Evolutionary conservation across 2,113 vertebrate genomes (phyloP), one percentile per base, ranked within the genome.

Genomic region (Piaya cayana): DNA sequence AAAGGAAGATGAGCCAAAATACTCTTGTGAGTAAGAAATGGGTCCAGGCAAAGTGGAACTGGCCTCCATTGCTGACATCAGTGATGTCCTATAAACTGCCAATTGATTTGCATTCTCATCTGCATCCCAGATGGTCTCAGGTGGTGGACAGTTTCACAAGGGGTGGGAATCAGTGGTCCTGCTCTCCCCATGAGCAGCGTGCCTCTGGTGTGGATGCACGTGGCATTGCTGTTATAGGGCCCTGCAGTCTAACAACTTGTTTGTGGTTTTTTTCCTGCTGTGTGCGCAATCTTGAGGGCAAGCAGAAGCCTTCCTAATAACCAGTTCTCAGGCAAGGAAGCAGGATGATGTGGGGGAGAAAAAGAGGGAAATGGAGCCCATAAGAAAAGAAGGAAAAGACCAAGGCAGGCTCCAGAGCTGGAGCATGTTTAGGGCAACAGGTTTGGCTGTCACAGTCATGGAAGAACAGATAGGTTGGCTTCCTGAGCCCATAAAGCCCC

Each of bases 191-290:
- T n/a, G 42, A 76, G 53, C 60, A 63, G 47, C 20, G 0, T 6
- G 32, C 9, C 32, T 56, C 72, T 50, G 45, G 49, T 29, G 50
- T 70, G 58, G 52, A 37, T 43, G n/a, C 12, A 19, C n/a, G 26
- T 26, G 20, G 52, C 37, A 11, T 36, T 0, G 0, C 22, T 0
- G 0, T 19, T 74, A 5, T 49, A n/a, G 36, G 43, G 50, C n/a
- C 59, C 34, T 2, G 3, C 50, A 15, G 32, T 25, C 36, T 36
- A 23, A 50, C 26, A 18, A 9, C 49, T 69, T 37, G 20, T 25
- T 49, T 37, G 27, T 1, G 5, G 9, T 47, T 34, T 6, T 60
- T 59, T n/a, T 29, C 53, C 26, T n/a, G 22, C 7, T 76, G 37
- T 5, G 5, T 8, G n/a, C 18, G 29, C 15, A 25, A 45, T 30